Evolutionary conservation across 2,113 vertebrate species (phyloP), one percentile per base, ranked within the genome.

Genomic region (Hippocampus abdominalis): DNA sequence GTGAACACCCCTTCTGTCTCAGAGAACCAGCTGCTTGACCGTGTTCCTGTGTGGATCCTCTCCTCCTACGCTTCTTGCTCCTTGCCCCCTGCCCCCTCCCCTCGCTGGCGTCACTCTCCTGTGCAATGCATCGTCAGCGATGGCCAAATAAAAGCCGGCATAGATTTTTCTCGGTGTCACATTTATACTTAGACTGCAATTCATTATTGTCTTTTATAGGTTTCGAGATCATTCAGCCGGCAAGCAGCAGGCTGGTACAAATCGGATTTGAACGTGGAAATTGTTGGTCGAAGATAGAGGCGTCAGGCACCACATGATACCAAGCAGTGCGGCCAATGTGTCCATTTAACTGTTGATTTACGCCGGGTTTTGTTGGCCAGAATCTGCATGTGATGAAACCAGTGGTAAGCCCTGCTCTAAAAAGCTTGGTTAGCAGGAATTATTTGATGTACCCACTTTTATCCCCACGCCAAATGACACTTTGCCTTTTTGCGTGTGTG

Each of bases 11-110:
- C 29, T 32, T 36, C 32, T 36, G 32, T 36, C 32, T 36, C 32
- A 36, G 32, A 48, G 15, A 48, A 49, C 15, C 46, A 49, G 16
- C 46, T 49, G 46, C 46, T 49, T 6, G 16, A 49, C 18, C n/a
- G 49, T 51, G 49, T 51, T 21, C 68, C 73, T 73, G 71, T 70
- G 81, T 83, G 85, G 78, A 79, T 83, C 71, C 68, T 81, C 69
- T 62, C 84, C 83, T 85, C 83, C 88, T 75, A 80, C 73, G 48
- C 84, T 63, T 76, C 74, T 69, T 21, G 71, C 75, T 49, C 68
- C 36, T 20, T 42, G 42, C 75, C 21, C 49, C 20, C 8, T n/a
- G 16, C 4, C 48, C 51, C 51, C 7, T 10, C 21, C 21, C 21
- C 1, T 53, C 21, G 20, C 12, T 2, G 20, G 20, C 51, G 8